Base-by-base conservation (phyloP, 2,888 invertebrate genomes). In the Melinopterus prodromus region DNA sequence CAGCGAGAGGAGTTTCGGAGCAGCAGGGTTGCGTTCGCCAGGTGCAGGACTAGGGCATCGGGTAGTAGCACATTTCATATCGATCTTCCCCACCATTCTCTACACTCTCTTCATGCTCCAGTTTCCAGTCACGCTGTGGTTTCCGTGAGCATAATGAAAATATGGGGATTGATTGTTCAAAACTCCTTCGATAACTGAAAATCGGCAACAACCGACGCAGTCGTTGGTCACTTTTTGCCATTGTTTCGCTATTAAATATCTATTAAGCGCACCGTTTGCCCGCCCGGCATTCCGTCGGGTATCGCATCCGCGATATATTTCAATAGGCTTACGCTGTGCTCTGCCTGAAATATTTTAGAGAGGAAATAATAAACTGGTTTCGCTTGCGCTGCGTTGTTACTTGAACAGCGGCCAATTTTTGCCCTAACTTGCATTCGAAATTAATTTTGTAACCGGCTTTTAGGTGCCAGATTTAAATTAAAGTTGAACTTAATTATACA, bases 1-100 rank as follows among this genome's bases (percentile, higher is more conserved):
- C 5, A 53, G 53, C 12, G 53, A 53, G 53, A 53, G 53, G 9
- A 53, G 53, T 53, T 53, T 53, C 36, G 74, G 36, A 74, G 74
- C 74, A 36, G n/a, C 74, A 74, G 74, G 74, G n/a, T 74, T 36
- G 74, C 74, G 74, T 77, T 16, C 80, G 80, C 77, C 79, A 80
- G 81, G 78, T 80, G 78, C 80, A 77, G 80, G 82, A 82, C 79
- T 82, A 81, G 82, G 82, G 80, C 80, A 81, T 77, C 77, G 77
- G 79, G 81, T 53, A 53, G 53, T 53, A 81, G 78, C 80, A 81
- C 79, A 80, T 77, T 80, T 81, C 80, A 76, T 82, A 82, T 82
- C 82, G 82, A 82, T 80, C 79, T 78, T 16, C 79, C 78, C 78
- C 79, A 71, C 80, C 78, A 77, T 70, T 53, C 53, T 53, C 53